Evolutionary conservation across 2,888 invertebrate species (phyloP), one percentile per base, ranked within the genome.

Genomic region (Drosophila nr. medialis): DNA sequence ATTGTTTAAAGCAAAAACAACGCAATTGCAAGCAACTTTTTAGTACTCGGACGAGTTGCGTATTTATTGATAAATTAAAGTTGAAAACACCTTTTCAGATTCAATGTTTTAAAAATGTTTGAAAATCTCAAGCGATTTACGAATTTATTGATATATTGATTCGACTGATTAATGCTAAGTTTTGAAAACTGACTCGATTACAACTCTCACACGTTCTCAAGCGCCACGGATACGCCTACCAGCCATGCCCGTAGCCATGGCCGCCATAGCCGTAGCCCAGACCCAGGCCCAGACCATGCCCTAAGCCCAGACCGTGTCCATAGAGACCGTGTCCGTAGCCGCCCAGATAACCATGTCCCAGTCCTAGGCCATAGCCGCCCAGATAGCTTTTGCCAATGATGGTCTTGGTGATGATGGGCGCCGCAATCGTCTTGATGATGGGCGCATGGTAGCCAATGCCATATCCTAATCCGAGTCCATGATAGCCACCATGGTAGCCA

Each of bases 261-360:
- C 45, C 94, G 94, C 45, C 94, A 27, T 38, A 15, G 21, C 91
- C 91, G 45, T 85, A 77, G 42, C 89, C 96, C 95, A 89, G 93
- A 94, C 49, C 94, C 95, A 81, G 60, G 24, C 91, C 90, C 30
- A 80, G 30, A 45, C 45, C 45, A 45, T 45, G 42, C 5, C 90
- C 90, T 34, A 77, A 64, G 2, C 90, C 91, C 63, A 87, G 38
- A 18, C 90, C 91, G 30, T 84, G 76, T 11, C 91, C 90, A 38
- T 86, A 86, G 10, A 86, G 82, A 1, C 89, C 87, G 50, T 88
- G 83, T 54, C 90, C 90, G 30, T 77, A 72, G 61, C 81, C 84
- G 8, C 86, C 85, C 27, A 81, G 53, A 6, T 89, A 80, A 30
- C 91, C 91, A 55, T 86, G 81, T 18, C 88, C 91, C 58, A 82